Percentiles rank a stretch among this genome's conserved stretches.
Conservation (phyloP, 2,797 vertebrate genomes). For the Nothura maculosa region DNA sequence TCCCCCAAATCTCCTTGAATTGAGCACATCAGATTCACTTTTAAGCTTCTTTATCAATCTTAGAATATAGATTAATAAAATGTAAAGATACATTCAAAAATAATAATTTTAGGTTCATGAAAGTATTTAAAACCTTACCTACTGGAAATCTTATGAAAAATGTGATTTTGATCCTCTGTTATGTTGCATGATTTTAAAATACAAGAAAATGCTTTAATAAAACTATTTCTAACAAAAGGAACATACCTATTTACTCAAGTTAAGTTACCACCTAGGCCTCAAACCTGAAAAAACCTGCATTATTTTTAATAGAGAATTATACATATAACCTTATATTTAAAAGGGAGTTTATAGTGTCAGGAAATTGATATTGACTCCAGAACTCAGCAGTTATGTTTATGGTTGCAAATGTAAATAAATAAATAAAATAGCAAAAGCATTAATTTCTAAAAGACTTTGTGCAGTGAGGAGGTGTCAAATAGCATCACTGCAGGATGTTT, state of each 20-base stretch:
- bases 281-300: neutral
- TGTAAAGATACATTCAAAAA: neutral
- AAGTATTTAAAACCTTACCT: slow-evolving; percentile 1
- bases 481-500: neutral
- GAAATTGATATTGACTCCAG: neutral
- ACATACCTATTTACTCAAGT: neutral
- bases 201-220: neutral
- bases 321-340: neutral
- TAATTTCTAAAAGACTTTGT: neutral
- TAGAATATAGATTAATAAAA: neutral
- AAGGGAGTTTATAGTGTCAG: neutral
- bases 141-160: neutral
- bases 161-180: neutral
- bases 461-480: accelerated
- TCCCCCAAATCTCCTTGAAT: neutral
- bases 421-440: too few relatives aligned
- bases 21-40: neutral
- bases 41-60: neutral
- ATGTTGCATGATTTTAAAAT: neutral
- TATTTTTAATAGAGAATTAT: neutral
- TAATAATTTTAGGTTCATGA: neutral
- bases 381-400: neutral
- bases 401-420: neutral
- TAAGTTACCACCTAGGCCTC: neutral
- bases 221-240: neutral